A percentile compares a stretch with the other conserved stretches of the same genome.
These are phyloP conservation scores for Anorthoa munda DNA, from an alignment of 2,888 invertebrate genomes.

Conservation along the genomic window DNA sequence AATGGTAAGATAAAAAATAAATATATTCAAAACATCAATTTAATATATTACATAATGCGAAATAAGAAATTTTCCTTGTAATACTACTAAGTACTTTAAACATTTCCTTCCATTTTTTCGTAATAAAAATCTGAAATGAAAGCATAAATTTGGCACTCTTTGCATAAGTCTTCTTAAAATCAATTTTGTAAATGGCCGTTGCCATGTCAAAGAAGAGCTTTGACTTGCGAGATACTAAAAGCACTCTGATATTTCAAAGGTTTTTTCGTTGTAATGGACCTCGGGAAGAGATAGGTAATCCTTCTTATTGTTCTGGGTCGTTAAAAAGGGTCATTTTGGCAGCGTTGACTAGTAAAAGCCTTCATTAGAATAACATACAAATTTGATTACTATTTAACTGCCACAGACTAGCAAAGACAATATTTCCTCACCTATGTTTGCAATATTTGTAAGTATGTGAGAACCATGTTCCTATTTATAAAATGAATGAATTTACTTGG, in stretches of 20 bases:
- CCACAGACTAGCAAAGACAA: not conserved
- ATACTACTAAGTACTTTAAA: slow-evolving; percentile 21
- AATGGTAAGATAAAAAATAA: not conserved
- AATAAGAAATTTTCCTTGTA: slow-evolving; percentile 21
- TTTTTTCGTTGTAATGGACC: slow-evolving; percentile 33
- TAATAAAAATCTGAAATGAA: slow-evolving; percentile 34
- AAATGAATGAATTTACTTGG: no score
- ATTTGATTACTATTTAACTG: not conserved
- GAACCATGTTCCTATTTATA: no score
- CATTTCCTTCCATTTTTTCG: slow-evolving; percentile 13
- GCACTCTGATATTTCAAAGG: slow-evolving; percentile 29
- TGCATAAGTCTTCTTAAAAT: slow-evolving; percentile 43
- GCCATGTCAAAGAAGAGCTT: slow-evolving; percentile 36
- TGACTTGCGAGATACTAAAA: slow-evolving; percentile 46
- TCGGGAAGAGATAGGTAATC: slow-evolving; percentile 34
- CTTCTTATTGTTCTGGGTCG: slow-evolving; percentile 34
- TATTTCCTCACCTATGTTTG: not conserved
- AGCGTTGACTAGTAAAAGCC: slow-evolving; percentile 28
- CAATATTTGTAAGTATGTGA: no score
- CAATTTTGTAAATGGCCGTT: slow-evolving; percentile 56
- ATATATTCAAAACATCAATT: not conserved
- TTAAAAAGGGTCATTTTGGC: slow-evolving; percentile 20
- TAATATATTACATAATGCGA: slow-evolving; percentile 4
- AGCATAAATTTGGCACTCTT: slow-evolving; percentile 32
- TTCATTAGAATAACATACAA: not conserved